These are phyloP conservation scores for Aplocera efformata DNA, from an alignment of 2,888 invertebrate species.

Conservation along the genomic window DNA sequence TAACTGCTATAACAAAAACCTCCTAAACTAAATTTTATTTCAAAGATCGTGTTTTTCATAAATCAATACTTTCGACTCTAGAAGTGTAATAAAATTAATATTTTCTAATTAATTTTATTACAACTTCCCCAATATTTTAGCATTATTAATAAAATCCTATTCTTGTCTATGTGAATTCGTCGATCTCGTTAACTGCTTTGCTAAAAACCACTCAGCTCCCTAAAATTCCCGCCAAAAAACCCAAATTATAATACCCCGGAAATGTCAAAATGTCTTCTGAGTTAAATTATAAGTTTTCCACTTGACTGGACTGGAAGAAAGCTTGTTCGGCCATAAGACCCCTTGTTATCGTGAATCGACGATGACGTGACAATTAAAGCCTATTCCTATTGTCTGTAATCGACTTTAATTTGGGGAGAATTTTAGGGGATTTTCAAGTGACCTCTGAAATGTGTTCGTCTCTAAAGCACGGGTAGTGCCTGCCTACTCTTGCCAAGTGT, in stretches of 20 bases:
- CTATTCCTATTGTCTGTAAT: constrained; percentile 15
- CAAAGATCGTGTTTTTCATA: no score
- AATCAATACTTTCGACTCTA: no score
- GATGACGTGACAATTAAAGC: constrained; percentile 20
- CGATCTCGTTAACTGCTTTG: no score
- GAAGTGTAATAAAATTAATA: no score
- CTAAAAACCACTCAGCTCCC: constrained; percentile 2
- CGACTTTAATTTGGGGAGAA: constrained; percentile 12
- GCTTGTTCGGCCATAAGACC: constrained; percentile 12
- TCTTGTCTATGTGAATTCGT: no score
- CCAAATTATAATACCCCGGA: constrained; percentile 20
- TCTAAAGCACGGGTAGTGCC: no score
- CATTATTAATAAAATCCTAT: no score
- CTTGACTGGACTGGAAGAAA: constrained; percentile 19
- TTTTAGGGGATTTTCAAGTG: constrained; percentile 10
- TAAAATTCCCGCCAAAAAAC: constrained; percentile 12
- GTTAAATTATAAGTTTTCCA: constrained; percentile 26
- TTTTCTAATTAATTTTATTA: no score
- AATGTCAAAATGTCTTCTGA: constrained; percentile 23
- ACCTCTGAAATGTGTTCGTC: neutral
- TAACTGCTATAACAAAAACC: no score
- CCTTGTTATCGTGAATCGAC: constrained; percentile 19
- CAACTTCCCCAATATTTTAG: no score
- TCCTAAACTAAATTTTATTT: no score
- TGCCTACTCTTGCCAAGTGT: no score